Percentiles rank a stretch among this genome's conserved stretches.
Evolutionary conservation across 1,140 invertebrate genomes (phyloP).

Genomic region (Asobara japonica): DNA sequence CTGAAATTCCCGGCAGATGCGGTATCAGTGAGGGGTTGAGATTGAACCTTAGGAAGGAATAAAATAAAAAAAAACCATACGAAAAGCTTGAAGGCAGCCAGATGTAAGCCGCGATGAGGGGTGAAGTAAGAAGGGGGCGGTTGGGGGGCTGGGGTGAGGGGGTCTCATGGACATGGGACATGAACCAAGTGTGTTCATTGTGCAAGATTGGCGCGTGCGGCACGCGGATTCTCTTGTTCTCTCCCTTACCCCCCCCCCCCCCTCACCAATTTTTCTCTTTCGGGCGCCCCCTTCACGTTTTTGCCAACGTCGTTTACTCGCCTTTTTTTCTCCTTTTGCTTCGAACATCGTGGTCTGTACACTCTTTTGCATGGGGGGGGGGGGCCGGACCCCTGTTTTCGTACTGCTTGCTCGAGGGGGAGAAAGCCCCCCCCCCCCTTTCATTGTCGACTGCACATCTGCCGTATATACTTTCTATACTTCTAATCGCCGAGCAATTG

Average conservation of each 20-base stretch:
- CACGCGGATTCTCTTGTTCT: constrained; percentile 55
- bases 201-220: constrained; percentile 66
- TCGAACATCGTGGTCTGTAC: background rate
- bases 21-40: background rate
- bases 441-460: constrained; percentile 66
- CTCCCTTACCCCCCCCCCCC: constrained; percentile 9
- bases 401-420: background rate
- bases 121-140: constrained; percentile 37
- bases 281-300: constrained; percentile 38
- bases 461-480: constrained; percentile 50
- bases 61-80: constrained; percentile 14
- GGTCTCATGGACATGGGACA: constrained; percentile 48
- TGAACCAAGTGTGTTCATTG: constrained; percentile 61
- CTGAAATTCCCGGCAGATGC: constrained; percentile 34
- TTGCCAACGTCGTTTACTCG: constrained; percentile 12
- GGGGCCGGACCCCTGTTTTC: background rate
- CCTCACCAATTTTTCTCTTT: constrained; percentile 37
- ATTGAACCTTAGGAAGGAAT: background rate
- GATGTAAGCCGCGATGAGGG: constrained; percentile 52
- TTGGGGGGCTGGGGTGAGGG: constrained; percentile 22
- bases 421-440: constrained; percentile 26
- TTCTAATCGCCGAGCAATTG: constrained; percentile 53
- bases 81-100: constrained; percentile 60
- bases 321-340: constrained; percentile 35
- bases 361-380: background rate